A percentile compares a stretch with the other conserved stretches of the same genome.
Evolutionary conservation across 2,113 vertebrate species (phyloP).

Genomic region (Steatornis caripensis): DNA sequence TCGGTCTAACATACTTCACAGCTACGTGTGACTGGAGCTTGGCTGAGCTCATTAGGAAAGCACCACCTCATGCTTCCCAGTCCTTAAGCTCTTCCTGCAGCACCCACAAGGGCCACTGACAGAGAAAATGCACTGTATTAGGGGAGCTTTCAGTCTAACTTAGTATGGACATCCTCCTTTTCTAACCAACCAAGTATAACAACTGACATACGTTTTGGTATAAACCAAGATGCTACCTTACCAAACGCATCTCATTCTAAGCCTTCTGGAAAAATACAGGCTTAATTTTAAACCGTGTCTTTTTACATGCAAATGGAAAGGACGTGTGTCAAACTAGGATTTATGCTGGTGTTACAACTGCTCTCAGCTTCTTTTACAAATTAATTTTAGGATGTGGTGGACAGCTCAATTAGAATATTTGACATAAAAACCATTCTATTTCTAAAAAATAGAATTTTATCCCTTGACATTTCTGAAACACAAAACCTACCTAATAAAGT

Average conservation of each 20-base stretch:
- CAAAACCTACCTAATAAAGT: background rate
- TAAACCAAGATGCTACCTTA: background rate
- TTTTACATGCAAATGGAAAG: background rate
- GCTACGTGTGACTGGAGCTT: background rate
- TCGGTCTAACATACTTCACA: background rate
- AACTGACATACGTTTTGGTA: background rate
- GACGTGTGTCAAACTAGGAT: accelerated
- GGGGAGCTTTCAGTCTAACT: background rate
- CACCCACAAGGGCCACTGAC: background rate
- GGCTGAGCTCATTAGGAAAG: background rate
- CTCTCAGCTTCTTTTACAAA: background rate
- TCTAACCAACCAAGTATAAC: background rate
- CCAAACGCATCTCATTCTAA: background rate
- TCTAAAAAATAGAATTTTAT: background rate
- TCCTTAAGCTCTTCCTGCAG: background rate
- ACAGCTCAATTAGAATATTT: background rate
- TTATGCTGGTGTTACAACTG: background rate
- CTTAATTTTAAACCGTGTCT: background rate
- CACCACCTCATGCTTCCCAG: background rate
- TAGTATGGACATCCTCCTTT: background rate
- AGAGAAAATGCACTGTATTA: background rate
- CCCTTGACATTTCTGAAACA: background rate
- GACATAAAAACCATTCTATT: background rate
- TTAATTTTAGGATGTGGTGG: background rate
- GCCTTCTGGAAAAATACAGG: background rate